Evolutionary conservation across 1,140 invertebrate genomes (phyloP).

Genomic region (Elymnias hypermnestra): DNA sequence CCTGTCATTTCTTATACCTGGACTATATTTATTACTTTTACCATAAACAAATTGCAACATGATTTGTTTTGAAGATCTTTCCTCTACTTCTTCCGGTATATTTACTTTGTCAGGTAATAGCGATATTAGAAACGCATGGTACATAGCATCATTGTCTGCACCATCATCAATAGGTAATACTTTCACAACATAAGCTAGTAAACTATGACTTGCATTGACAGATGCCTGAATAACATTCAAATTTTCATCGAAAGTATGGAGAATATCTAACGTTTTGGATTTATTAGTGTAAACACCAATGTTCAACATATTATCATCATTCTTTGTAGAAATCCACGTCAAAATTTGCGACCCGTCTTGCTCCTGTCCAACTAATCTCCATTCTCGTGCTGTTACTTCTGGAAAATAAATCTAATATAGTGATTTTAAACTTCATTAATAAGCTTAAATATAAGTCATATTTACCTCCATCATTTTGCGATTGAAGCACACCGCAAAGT

Average conservation of each 20-base stretch:
- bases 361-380: slow-evolving; percentile 86
- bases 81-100: slow-evolving; percentile 76
- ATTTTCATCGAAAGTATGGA: slow-evolving; percentile 80
- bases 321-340: slow-evolving; percentile 79
- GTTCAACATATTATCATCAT: slow-evolving; percentile 54
- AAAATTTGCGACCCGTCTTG: slow-evolving; percentile 82
- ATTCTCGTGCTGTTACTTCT: slow-evolving; percentile 80
- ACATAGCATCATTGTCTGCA: slow-evolving; percentile 52
- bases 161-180: slow-evolving; percentile 31
- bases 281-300: slow-evolving; percentile 76
- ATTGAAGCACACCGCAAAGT: slow-evolving; percentile 64
- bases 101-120: slow-evolving; percentile 74
- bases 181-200: slow-evolving; percentile 83
- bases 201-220: slow-evolving; percentile 80
- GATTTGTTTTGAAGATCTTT: slow-evolving; percentile 78
- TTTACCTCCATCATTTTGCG: slow-evolving; percentile 50
- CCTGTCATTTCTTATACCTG: slow-evolving; percentile 80
- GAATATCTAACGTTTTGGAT: slow-evolving; percentile 76
- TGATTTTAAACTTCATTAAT: too few relatives aligned
- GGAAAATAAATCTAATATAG: slow-evolving; percentile 21
- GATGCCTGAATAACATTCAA: slow-evolving; percentile 87
- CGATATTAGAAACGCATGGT: slow-evolving; percentile 78
- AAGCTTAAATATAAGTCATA: too few relatives aligned
- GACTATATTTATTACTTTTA: slow-evolving; percentile 78
- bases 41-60: slow-evolving; percentile 88